Percentiles rank a stretch among this genome's conserved stretches.
These are phyloP conservation scores for Anguilla pacifica DNA, from an alignment of 2,797 vertebrate genomes.

Conservation along the genomic window DNA sequence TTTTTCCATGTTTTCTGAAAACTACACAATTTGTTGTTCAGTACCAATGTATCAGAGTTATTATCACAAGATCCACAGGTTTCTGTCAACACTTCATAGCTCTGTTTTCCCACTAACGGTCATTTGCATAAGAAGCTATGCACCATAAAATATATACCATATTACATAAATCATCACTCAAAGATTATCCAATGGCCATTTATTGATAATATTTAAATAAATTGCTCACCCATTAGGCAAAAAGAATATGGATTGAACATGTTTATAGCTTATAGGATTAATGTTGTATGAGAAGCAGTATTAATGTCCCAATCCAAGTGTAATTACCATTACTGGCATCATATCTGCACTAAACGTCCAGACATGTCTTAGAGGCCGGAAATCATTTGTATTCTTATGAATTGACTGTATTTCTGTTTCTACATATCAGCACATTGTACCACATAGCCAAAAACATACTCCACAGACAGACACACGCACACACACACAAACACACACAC, in stretches of 20 bases:
- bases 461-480: neutral
- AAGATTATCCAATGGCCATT: neutral
- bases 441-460: slow-evolving; percentile 1
- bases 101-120: neutral
- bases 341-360: neutral
- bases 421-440: neutral
- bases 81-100: neutral
- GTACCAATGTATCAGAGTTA: neutral
- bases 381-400: neutral
- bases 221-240: neutral
- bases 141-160: neutral
- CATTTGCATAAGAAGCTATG: neutral
- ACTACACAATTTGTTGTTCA: neutral
- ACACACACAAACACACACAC: neutral
- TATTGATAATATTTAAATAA: neutral
- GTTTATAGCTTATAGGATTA: neutral
- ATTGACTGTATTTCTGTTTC: neutral
- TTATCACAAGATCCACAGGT: neutral
- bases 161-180: neutral
- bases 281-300: neutral
- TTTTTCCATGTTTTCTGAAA: neutral
- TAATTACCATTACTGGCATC: neutral
- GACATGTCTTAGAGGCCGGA: neutral
- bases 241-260: neutral
- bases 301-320: neutral